A percentile compares a stretch with the other conserved stretches of the same genome.
These are phyloP conservation scores for Centropristis striata DNA, from an alignment of 2,113 vertebrate species.

Conservation along the genomic window DNA sequence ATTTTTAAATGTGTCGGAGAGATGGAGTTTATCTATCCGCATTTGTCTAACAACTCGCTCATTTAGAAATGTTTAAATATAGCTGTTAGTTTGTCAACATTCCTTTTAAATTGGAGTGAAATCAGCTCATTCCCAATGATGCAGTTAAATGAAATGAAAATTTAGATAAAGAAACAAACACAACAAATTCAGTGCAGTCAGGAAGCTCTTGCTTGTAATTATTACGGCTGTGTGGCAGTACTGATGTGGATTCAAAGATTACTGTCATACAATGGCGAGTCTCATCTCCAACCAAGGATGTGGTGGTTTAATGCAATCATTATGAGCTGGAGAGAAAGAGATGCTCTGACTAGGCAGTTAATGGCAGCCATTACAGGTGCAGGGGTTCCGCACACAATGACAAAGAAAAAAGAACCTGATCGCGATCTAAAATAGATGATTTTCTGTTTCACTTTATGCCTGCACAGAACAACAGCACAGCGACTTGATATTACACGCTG, in stretches of 20 bases:
- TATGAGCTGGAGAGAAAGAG: constrained; percentile 46
- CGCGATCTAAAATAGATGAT: constrained; percentile 63
- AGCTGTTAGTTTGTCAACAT: constrained; percentile 19
- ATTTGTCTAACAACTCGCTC: constrained; percentile 22
- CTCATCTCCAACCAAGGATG: constrained; percentile 54
- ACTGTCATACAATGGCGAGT: constrained; percentile 50
- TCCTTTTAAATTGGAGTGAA: constrained; percentile 47
- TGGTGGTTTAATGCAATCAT: constrained; percentile 52
- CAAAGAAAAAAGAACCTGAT: constrained; percentile 52
- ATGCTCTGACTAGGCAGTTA: constrained; percentile 66
- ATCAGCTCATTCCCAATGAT: constrained; percentile 34
- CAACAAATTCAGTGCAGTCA: background rate
- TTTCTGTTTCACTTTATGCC: constrained; percentile 58
- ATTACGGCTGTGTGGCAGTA: constrained; percentile 27
- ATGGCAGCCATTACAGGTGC: constrained; percentile 78
- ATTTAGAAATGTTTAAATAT: constrained; percentile 33
- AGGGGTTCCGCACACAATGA: constrained; percentile 47
- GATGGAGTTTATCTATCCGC: constrained; percentile 25
- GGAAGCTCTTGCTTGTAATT: constrained; percentile 20
- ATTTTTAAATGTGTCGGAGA: constrained; percentile 30
- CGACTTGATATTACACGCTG: constrained; percentile 60
- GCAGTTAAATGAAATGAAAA: constrained; percentile 37
- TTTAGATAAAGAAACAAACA: constrained; percentile 28
- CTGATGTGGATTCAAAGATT: constrained; percentile 58
- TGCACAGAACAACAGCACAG: constrained; percentile 53